Base-by-base conservation (phyloP, 2,888 invertebrate genomes). In the Platycheirus rosarum region DNA sequence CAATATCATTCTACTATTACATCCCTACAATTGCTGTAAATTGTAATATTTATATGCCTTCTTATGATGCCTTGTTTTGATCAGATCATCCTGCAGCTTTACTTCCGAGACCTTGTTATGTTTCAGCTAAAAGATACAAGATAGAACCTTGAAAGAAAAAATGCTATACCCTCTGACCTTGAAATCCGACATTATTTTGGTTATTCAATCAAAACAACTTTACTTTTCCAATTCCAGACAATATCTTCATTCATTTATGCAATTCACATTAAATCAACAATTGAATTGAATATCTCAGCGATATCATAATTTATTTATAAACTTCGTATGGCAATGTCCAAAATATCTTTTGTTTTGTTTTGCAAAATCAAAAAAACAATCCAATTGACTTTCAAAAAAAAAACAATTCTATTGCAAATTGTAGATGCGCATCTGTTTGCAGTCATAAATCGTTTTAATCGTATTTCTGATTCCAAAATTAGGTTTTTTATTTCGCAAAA, bases 301-400 rank as follows among this genome's bases (percentile, higher is more conserved):
- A 65, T 49, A 74, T 74, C 49, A 77, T 70, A 57, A 14, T 57
- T 77, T 77, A 77, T 77, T 70, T 77, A 57, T 77, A 77, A n/a
- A 65, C 69, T 63, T 53, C 70, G 26, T 60, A n/a, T 76, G 29
- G 40, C 55, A 69, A 26, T 70, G 63, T 48, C 76, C 62, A 51
- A 73, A 60, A 77, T 44, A 8, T 51, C 8, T 20, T 63, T 26
- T 35, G 23, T 6, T 23, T 23, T 75, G n/a, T 55, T 68, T 69
- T 53, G 32, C 11, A 53, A 26, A 49, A 2, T 29, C 13, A 32
- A 40, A 37, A 63, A 55, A 70, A 63, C 53, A 76, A 70, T 48
- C 40, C 55, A 76, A 76, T 76, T 76, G 76, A 76, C 76, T 76
- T 76, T 63, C 37, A 48, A 32, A 32, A 62, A 40, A 48, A 32